phyloP scores from a whole-genome alignment of 2,797 vertebrate genomes.

The Cossypha polioptera region DNA sequence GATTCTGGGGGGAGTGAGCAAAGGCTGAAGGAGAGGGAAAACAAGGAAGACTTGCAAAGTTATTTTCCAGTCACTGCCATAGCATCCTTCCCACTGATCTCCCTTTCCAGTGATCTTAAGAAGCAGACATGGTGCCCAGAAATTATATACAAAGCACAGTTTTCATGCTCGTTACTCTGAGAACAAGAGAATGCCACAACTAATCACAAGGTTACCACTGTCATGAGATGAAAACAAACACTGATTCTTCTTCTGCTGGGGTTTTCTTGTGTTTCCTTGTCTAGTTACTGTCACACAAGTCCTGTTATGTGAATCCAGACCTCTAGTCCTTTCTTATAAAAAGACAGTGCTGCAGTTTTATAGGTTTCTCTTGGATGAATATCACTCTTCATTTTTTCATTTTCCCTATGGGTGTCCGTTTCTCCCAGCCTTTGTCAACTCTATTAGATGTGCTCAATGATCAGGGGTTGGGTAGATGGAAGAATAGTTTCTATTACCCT shows the following conservation, averaged over 20 bases:
- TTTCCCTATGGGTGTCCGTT: neutral
- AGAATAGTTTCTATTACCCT: neutral
- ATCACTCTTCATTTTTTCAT: neutral
- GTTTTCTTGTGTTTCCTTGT: neutral
- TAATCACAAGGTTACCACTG: neutral
- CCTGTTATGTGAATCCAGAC: neutral
- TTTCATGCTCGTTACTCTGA: neutral
- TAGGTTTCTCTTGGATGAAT: neutral
- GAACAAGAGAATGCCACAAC: neutral
- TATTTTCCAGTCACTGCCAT: neutral
- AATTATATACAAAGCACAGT: neutral
- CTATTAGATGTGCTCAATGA: neutral
- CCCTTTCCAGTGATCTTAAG: neutral
- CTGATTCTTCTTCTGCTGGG: neutral
- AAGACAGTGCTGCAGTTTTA: neutral
- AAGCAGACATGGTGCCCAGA: neutral
- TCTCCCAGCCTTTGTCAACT: neutral
- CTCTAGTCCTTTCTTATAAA: neutral
- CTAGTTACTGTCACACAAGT: neutral
- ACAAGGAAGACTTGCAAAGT: neutral
- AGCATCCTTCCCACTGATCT: neutral
- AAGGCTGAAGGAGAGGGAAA: neutral
- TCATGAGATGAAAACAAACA: neutral
- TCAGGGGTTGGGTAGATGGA: neutral
- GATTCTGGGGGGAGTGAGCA: accelerated